phyloP scores from a whole-genome alignment of 2,113 vertebrate species.

The Gymnobelideus leadbeateri region DNA sequence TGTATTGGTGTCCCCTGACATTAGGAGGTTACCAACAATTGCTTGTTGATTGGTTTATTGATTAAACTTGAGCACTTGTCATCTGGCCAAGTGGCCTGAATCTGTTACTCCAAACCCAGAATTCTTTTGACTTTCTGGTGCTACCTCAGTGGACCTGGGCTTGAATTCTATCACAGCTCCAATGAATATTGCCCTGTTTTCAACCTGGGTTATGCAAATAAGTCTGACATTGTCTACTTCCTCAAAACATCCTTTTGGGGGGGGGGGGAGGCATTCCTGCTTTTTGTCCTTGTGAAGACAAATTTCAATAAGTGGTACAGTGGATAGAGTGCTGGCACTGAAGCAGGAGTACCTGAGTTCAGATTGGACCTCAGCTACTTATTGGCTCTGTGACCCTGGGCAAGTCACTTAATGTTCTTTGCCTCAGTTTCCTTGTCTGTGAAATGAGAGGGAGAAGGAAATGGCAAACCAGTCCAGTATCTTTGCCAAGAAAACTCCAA shows the following conservation, averaged over 20 bases:
- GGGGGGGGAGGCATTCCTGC: neutral
- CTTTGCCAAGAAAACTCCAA: neutral
- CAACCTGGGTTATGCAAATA: neutral
- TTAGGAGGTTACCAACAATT: neutral
- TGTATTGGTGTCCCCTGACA: neutral
- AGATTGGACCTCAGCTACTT: neutral
- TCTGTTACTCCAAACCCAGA: neutral
- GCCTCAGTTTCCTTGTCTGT: neutral
- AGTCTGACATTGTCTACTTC: neutral
- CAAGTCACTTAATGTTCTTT: neutral
- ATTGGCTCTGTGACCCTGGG: neutral
- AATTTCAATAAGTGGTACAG: neutral
- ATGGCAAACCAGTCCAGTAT: neutral
- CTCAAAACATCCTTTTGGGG: neutral
- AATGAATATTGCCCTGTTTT: neutral
- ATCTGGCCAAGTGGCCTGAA: neutral
- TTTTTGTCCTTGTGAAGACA: neutral
- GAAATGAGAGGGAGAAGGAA: neutral
- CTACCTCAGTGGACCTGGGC: neutral
- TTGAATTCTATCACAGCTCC: neutral
- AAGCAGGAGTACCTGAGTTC: neutral
- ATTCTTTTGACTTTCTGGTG: neutral
- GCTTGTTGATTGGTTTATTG: neutral
- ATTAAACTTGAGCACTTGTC: neutral
- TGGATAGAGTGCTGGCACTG: too few species aligned